Evolutionary conservation across 2,888 invertebrate genomes (phyloP), one percentile per base, ranked within the genome.

Genomic region (Cephus pygmeus): DNA sequence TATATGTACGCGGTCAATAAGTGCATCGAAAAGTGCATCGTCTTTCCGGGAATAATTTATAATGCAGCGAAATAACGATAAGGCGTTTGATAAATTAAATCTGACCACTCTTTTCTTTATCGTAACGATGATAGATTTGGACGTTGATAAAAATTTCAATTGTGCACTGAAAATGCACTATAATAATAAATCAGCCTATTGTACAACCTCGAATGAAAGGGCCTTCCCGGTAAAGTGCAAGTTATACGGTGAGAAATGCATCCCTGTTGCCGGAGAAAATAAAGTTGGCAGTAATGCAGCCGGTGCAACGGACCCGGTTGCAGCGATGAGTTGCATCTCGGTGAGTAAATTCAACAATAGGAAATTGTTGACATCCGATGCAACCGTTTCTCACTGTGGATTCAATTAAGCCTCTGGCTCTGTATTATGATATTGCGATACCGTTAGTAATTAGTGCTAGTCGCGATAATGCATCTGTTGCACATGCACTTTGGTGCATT

Each of bases 201-300:
- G 71, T 71, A 23, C 9, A 4, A 3, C 12, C 6, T 23, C 71
- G 31, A 31, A 31, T 4, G 71, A 34, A 71, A 71, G 33, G 33
- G 31, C 15, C 34, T 71, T 11, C n/a, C 71, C 71, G 33, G 3
- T 15, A 79, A 69, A 33, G 76, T 56, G 56, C 56, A 69, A 31
- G 69, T 40, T 76, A 74, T 78, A n/a, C 69, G 74, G 74, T 84
- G 85, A 86, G 85, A 87, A 87, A 85, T 85, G 83, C 78, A 71
- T 76, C 56, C 56, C 73, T 12, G 74, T 77, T 80, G 81, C 81
- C 77, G 78, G 81, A 3, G 84, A 81, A 87, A 86, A 87, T 87
- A 87, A 87, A 87, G 82, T 86, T 86, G 80, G 82, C 81, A 76
- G 82, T 85, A 87, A 87, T 87, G 56, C 56, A 56, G 23, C 9